Evolutionary conservation across 2,888 invertebrate genomes (phyloP).

Genomic region (Vesta saturnalis): DNA sequence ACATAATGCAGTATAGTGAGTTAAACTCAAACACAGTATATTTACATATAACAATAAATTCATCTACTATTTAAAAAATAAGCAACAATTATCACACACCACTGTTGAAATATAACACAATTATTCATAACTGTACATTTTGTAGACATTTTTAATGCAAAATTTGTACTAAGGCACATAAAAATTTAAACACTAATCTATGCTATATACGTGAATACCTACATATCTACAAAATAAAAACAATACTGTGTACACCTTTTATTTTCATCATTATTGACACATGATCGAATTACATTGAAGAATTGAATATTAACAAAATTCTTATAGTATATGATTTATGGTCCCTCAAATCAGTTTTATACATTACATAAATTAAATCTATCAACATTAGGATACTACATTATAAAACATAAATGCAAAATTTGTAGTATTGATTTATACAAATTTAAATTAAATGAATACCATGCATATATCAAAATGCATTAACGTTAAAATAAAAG

Average conservation of each 20-base stretch:
- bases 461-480: too few species aligned
- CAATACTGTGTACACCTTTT: not conserved
- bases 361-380: not conserved
- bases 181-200: conserved; percentile 10
- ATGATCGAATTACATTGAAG: too few species aligned
- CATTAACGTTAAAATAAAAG: too few species aligned
- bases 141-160: conserved; percentile 3
- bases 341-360: conserved; percentile 1
- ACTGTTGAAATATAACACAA: conserved; percentile 13
- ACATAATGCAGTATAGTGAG: conserved; percentile 13
- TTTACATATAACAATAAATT: conserved; percentile 3
- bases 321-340: not conserved
- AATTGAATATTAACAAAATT: not conserved
- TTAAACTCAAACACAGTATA: conserved; percentile 11
- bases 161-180: conserved; percentile 15
- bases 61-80: conserved; percentile 8
- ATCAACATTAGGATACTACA: too few species aligned
- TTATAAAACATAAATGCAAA: not conserved
- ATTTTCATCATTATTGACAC: too few species aligned
- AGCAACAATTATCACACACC: conserved; percentile 15
- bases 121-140: conserved; percentile 6
- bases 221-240: not conserved
- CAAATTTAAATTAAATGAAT: too few species aligned
- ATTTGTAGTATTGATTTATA: too few species aligned
- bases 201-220: conserved; percentile 1